Conservation (phyloP, 2,888 invertebrate genomes). For the Eilema griseolum region DNA sequence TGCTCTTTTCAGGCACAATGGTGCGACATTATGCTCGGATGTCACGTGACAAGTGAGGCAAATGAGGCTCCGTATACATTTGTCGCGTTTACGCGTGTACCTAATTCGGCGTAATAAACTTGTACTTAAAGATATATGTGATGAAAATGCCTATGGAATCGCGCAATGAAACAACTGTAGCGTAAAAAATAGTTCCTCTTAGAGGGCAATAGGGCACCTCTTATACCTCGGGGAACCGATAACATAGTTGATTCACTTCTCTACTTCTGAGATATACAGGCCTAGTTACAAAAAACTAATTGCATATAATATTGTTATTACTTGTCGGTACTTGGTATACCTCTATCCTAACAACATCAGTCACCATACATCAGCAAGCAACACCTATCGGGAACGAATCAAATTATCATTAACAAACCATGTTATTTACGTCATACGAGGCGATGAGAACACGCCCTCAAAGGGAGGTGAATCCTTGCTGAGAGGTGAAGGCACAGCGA, state of each 20-base stretch:
- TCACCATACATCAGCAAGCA: neutral
- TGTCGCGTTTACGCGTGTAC: neutral
- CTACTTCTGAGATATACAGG: too few relatives aligned
- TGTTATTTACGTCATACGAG: conserved; percentile 5
- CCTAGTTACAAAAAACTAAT: too few relatives aligned
- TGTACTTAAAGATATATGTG: too few relatives aligned
- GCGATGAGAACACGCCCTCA: neutral
- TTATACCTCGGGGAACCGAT: neutral
- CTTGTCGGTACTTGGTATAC: neutral
- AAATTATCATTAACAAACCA: conserved; percentile 9
- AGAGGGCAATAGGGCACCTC: neutral
- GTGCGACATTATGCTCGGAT: conserved; percentile 22
- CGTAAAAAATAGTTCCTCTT: neutral
- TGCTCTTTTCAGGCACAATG: conserved; percentile 17
- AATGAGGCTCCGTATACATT: conserved; percentile 13
- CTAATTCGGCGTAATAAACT: neutral
- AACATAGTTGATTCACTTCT: neutral
- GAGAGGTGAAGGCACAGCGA: neutral
- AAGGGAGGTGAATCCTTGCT: neutral
- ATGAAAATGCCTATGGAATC: too few relatives aligned
- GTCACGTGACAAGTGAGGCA: conserved; percentile 21
- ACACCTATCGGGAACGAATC: conserved; percentile 8
- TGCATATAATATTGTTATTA: neutral
- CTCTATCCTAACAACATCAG: neutral
- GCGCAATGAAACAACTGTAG: neutral